Conservation (phyloP, 2,888 invertebrate genomes). For the Lumbricus terrestris region DNA sequence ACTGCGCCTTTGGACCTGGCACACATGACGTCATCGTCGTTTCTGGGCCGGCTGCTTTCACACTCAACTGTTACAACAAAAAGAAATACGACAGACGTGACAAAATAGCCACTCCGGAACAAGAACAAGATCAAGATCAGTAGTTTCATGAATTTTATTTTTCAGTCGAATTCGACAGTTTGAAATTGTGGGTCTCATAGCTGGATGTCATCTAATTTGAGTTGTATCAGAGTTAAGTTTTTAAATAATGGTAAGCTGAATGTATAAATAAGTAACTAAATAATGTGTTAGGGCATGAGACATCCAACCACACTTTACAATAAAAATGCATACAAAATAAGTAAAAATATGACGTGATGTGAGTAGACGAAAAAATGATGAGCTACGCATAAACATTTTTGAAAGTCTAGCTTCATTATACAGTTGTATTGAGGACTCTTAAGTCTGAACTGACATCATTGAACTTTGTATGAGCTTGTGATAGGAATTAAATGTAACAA, state of each 20-base stretch:
- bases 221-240: neutral
- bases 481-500: no score
- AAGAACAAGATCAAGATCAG: neutral
- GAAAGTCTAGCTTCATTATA: no score
- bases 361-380: no score
- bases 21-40: constrained; percentile 7
- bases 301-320: no score
- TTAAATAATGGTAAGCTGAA: neutral
- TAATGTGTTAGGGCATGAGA: no score
- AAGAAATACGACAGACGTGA: neutral
- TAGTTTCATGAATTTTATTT: neutral
- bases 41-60: constrained; percentile 13
- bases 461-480: no score
- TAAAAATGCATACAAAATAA: no score
- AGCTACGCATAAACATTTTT: no score
- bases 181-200: neutral
- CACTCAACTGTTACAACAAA: neutral
- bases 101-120: neutral
- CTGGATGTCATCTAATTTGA: neutral
- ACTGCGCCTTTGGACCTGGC: neutral
- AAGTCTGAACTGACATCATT: no score
- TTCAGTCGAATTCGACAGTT: neutral
- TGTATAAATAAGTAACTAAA: neutral
- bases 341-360: no score
- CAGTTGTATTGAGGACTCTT: no score